Base-by-base conservation (phyloP, 2,113 vertebrate species). In the Pituophis catenifer region DNA sequence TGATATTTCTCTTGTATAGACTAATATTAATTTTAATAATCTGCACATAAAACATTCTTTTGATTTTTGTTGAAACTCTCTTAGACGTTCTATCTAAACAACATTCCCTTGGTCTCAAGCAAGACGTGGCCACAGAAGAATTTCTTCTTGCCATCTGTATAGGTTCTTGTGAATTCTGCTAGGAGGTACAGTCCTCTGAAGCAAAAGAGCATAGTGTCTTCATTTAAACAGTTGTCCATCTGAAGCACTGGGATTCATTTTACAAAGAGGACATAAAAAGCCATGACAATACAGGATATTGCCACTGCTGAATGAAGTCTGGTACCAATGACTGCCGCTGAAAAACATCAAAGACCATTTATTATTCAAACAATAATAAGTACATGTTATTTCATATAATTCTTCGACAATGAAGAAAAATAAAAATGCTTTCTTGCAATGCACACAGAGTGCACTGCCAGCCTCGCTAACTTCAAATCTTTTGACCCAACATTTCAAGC, bases 281-380 rank as follows among this genome's bases (percentile, higher is more conserved):
- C 98, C 98, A 99, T 99, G 55, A 97, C 96, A 95, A 99, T 53
- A 87, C 98, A 99, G 96, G 98, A 98, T 11, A 98, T 50, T 0
- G 99, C 98, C 92, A 99, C 99, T 0, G 98, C 97, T 44, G 98
- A 96, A 50, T 99, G 99, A 90, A 99, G 98, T 75, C 99, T 98
- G 29, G 98, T 98, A 91, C 99, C 99, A 29, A 99, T 99, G 93
- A 99, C 96, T 17, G 99, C 98, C 88, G 99, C 99, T 99, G 94
- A 2, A 17, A 88, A 93, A 89, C 17, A 38, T 26, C 13, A 96
- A 94, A 93, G 91, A 21, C 11, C 81, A 75, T 90, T 53, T 75
- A 89, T 54, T 53, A 87, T 6, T 90, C 86, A 17, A 86, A 93
- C 50, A 55, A 33, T 54, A 57, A 15, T 29, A 38, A 54, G 10